A percentile compares a stretch with the other conserved stretches of the same genome.
These are phyloP conservation scores for Busseola fusca DNA, from an alignment of 2,888 invertebrate genomes.

Conservation along the genomic window DNA sequence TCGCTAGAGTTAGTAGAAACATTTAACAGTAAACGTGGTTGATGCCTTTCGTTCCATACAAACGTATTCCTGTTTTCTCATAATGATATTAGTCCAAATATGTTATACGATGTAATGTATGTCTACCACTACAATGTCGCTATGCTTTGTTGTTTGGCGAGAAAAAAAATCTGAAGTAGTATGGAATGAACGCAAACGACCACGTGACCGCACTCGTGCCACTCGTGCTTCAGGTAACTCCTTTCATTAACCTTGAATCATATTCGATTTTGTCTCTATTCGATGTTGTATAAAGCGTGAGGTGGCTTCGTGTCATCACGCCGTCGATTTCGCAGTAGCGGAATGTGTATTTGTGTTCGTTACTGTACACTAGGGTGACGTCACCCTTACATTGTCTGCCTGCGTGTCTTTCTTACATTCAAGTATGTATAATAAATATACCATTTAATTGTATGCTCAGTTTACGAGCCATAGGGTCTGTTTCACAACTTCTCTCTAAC, in stretches of 20 bases:
- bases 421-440: too few relatives aligned
- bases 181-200: not conserved
- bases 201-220: not conserved
- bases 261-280: slow-evolving; percentile 4
- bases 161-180: not conserved
- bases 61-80: not conserved
- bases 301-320: not conserved
- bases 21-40: not conserved
- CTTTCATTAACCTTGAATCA: not conserved
- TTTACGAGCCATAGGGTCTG: not conserved
- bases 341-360: too few relatives aligned
- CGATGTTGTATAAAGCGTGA: slow-evolving; percentile 8
- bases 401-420: too few relatives aligned
- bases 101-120: not conserved
- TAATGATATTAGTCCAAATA: not conserved
- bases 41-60: not conserved
- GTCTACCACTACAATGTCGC: not conserved
- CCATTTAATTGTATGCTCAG: not conserved
- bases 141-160: not conserved
- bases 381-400: not conserved
- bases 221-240: not conserved
- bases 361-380: too few relatives aligned
- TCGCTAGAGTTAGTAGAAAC: not conserved
- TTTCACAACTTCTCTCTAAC: not conserved
- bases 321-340: not conserved